Conservation (phyloP, 2,888 invertebrate genomes). For the Gastracanthus pulcherrimus region DNA sequence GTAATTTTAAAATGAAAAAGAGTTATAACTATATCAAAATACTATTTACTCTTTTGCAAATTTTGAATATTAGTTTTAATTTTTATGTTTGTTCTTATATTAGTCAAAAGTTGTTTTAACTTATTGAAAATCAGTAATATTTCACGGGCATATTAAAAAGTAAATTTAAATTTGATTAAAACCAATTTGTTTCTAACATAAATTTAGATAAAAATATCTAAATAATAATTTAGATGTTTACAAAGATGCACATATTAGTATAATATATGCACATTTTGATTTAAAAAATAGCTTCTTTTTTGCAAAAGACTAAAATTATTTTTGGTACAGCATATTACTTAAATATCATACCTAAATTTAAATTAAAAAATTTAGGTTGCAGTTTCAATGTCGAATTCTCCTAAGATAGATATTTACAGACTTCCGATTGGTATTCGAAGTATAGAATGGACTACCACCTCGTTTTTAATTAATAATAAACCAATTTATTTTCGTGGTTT, state of each 20-base stretch:
- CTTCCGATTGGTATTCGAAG: slow-evolving; percentile 92
- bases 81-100: too few relatives aligned
- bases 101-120: too few relatives aligned
- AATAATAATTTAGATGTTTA: too few relatives aligned
- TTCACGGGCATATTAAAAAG: too few relatives aligned
- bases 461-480: slow-evolving; percentile 88
- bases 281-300: slow-evolving; percentile 2
- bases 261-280: too few relatives aligned
- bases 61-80: not conserved
- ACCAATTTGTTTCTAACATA: too few relatives aligned
- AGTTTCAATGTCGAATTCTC: slow-evolving; percentile 70
- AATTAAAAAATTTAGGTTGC: slow-evolving; percentile 66
- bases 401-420: slow-evolving; percentile 87
- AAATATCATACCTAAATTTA: not conserved
- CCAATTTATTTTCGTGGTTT: slow-evolving; percentile 95
- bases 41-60: not conserved
- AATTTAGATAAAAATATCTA: too few relatives aligned
- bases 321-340: not conserved
- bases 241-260: too few relatives aligned
- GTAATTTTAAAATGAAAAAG: slow-evolving; percentile 72
- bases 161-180: too few relatives aligned
- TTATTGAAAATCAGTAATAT: too few relatives aligned
- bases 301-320: not conserved
- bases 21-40: not conserved
- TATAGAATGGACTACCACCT: slow-evolving; percentile 86